Conservation (phyloP, 2,888 invertebrate genomes). For the Ommatoiulus sabulosus region DNA sequence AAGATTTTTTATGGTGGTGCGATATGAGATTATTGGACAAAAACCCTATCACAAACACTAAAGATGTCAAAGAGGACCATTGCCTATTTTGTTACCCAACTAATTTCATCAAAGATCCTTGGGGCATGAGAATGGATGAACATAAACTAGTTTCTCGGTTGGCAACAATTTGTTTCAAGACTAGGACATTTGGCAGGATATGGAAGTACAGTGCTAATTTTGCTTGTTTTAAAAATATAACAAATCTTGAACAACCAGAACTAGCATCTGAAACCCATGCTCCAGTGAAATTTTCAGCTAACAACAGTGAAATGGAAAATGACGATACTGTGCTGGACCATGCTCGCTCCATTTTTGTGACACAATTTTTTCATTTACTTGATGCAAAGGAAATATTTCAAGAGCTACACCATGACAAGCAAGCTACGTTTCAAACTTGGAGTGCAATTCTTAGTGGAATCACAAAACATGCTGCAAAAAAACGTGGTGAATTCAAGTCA, state of each 20-base stretch:
- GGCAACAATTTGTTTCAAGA: constrained; percentile 46
- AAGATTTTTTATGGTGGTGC: constrained; percentile 49
- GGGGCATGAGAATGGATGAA: background rate
- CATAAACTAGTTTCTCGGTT: constrained; percentile 20
- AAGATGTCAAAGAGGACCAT: background rate
- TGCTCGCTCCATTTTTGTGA: constrained; percentile 53
- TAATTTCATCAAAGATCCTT: constrained; percentile 31
- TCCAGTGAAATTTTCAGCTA: background rate
- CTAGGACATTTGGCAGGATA: constrained; percentile 45
- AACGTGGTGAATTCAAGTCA: background rate
- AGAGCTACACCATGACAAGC: constrained; percentile 8
- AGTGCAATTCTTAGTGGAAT: constrained; percentile 28
- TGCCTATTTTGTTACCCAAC: constrained; percentile 47
- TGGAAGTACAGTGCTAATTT: constrained; percentile 9
- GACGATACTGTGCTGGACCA: background rate
- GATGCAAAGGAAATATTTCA: constrained; percentile 47
- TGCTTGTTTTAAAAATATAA: background rate
- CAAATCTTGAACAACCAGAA: background rate
- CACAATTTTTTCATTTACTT: constrained; percentile 45
- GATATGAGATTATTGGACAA: constrained; percentile 31
- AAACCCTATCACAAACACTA: background rate
- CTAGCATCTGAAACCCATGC: background rate
- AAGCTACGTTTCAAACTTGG: constrained; percentile 51
- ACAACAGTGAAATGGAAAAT: background rate
- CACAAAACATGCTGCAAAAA: background rate